phyloP scores from a whole-genome alignment of 1,140 invertebrate genomes.

The Tetramorium alpestre region DNA sequence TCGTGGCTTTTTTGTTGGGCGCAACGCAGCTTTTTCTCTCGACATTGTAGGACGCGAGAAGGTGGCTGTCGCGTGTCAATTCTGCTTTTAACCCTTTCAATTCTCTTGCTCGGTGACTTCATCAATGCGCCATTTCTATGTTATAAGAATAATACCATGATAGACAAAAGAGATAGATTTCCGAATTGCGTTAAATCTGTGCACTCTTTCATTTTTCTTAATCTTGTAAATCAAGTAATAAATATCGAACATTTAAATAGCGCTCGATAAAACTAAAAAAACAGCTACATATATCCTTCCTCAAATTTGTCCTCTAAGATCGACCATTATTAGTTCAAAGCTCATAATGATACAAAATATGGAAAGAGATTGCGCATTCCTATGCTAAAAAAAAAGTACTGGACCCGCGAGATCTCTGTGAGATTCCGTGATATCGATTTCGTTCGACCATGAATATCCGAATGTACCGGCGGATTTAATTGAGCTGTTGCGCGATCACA shows the following conservation, averaged over 20 bases:
- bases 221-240: background rate
- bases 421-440: background rate
- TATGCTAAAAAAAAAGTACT: background rate
- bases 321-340: background rate
- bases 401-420: background rate
- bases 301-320: background rate
- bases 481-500: constrained; percentile 12
- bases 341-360: background rate
- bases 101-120: background rate
- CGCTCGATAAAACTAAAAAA: background rate
- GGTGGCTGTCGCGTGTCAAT: constrained; percentile 8
- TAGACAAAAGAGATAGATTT: background rate
- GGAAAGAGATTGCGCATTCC: background rate
- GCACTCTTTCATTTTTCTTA: background rate
- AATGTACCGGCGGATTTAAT: constrained; percentile 2
- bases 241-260: background rate
- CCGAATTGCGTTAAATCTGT: background rate
- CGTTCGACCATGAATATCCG: background rate
- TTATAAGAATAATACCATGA: background rate
- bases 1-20: constrained; percentile 44
- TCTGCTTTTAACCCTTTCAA: constrained; percentile 1
- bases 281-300: background rate
- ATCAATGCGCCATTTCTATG: background rate
- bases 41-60: constrained; percentile 25
- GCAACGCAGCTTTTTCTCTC: constrained; percentile 14